These are phyloP conservation scores for Sinonovacula constricta DNA, from an alignment of 1,140 invertebrate genomes.

Conservation along the genomic window DNA sequence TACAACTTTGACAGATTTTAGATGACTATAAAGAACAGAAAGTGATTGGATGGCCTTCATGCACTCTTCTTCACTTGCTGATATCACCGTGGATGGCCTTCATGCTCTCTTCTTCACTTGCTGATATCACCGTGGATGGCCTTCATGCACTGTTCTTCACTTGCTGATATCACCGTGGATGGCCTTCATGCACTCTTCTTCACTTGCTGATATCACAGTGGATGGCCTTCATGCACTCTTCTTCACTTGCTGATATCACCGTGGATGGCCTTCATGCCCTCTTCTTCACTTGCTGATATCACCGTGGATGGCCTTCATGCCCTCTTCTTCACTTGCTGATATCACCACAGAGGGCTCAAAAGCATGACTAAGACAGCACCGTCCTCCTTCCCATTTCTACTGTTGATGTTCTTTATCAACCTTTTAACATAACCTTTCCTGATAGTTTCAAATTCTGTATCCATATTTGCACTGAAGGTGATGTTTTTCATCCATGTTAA, in stretches of 20 bases:
- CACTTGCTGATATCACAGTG: too few relatives aligned
- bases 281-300: background rate
- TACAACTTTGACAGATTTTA: background rate
- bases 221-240: slow-evolving; percentile 5
- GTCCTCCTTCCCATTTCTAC: slow-evolving; percentile 11
- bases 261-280: background rate
- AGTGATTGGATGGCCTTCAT: background rate
- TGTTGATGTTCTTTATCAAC: slow-evolving; percentile 10
- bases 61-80: background rate
- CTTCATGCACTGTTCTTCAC: background rate
- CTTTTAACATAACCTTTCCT: background rate
- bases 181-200: background rate
- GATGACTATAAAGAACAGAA: background rate
- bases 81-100: background rate
- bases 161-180: too few relatives aligned
- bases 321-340: background rate
- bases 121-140: background rate
- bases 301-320: background rate
- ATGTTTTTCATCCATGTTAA: background rate
- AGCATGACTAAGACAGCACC: background rate
- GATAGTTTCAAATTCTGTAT: slow-evolving; percentile 25
- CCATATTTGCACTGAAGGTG: background rate
- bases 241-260: background rate
- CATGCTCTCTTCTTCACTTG: background rate
- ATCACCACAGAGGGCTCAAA: slow-evolving; percentile 1